Conservation (phyloP, 2,113 vertebrate species). For the Pitta sordida region DNA sequence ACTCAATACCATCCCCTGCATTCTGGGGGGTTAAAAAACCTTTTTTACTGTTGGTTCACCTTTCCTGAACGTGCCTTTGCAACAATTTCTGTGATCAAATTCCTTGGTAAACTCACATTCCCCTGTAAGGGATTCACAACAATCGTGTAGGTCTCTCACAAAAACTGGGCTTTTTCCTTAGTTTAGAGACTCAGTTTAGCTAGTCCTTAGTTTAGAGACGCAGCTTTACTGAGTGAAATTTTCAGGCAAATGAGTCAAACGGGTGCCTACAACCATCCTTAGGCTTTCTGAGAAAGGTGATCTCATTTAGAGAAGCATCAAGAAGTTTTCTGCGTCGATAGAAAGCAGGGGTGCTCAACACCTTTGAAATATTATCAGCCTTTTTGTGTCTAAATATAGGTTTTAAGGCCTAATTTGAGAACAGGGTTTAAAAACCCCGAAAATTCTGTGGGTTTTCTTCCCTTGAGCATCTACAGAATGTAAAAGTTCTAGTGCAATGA, state of each 20-base stretch:
- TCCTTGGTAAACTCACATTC: not conserved
- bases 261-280: not conserved
- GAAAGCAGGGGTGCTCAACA: not conserved
- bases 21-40: not conserved
- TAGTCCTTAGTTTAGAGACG: not conserved
- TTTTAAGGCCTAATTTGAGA: slow-evolving; percentile 4
- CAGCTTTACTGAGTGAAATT: not conserved
- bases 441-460: not conserved
- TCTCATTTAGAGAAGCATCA: not conserved
- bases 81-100: not conserved
- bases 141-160: not conserved
- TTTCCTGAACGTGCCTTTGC: not conserved
- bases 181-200: not conserved
- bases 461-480: not conserved
- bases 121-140: not conserved
- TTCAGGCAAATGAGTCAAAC: slow-evolving; percentile 3
- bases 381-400: not conserved
- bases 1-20: not conserved
- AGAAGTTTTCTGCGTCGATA: not conserved
- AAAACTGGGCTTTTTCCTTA: not conserved
- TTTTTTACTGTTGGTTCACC: not conserved
- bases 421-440: not conserved
- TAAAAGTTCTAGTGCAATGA: not conserved
- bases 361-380: not conserved
- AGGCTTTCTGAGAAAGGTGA: slow-evolving; percentile 18